These are phyloP conservation scores for Alexandromys oeconomus DNA, from an alignment of 2,797 vertebrate genomes.

Conservation along the genomic window DNA sequence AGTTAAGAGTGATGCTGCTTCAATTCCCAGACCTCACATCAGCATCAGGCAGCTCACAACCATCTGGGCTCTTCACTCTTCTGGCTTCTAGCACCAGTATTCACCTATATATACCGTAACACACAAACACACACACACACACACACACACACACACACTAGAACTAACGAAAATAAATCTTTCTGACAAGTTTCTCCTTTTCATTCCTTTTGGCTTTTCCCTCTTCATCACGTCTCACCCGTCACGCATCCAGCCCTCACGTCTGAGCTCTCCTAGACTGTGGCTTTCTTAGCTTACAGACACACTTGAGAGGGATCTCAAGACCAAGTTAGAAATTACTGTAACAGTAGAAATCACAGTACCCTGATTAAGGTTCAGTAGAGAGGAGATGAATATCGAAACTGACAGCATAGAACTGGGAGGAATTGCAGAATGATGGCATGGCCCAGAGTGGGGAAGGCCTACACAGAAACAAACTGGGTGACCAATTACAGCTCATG, in stretches of 20 bases:
- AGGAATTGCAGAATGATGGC: slow-evolving; percentile 12
- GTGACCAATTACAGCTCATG: neutral
- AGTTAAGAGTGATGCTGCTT: too few relatives aligned
- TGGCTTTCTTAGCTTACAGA: neutral
- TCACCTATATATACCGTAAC: neutral
- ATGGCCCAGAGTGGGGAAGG: neutral
- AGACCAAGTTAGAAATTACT: neutral
- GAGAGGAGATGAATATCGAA: slow-evolving; percentile 18
- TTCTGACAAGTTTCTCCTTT: neutral
- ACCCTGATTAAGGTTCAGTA: neutral
- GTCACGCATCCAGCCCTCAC: neutral
- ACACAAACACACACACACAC: neutral
- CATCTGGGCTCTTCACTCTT: neutral
- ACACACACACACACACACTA: neutral
- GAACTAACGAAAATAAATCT: neutral
- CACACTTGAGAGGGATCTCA: neutral
- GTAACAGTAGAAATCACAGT: neutral
- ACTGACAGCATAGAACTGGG: neutral
- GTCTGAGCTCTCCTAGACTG: neutral
- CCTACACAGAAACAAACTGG: neutral
- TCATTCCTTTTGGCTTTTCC: neutral
- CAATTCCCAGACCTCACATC: too few relatives aligned
- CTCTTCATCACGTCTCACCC: neutral
- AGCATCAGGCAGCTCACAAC: neutral
- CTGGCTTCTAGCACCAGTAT: neutral